Base-by-base conservation (phyloP, 2,888 invertebrate genomes). In the Oxytorus armatus region DNA sequence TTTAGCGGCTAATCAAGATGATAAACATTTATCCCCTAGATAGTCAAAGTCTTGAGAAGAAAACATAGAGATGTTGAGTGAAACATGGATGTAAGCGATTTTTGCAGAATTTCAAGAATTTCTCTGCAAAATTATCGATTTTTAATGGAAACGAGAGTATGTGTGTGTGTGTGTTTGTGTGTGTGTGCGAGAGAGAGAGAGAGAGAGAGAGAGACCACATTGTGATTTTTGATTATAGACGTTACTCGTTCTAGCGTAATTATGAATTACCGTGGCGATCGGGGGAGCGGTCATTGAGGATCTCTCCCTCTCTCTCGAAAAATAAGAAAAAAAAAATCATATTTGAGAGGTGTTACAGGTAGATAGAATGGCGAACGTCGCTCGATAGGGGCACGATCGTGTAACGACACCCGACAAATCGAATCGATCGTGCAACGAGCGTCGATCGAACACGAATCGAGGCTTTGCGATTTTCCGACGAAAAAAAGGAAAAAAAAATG, bases 171-270 rank as follows among this genome's bases (percentile, higher is more conserved):
- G n/a, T n/a, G n/a, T n/a, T n/a, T n/a, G n/a, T n/a, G n/a, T n/a
- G n/a, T 47, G 25, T 49, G 11, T 49, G 47, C 51, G 44, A 70
- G 63, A 39, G 49, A 63, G 44, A 65, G 61, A 53, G 47, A 42
- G 70, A 68, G 76, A 69, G 75, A 77, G 78, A 81, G 77, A 81
- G 82, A 85, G 86, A 85, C 85, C 84, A 86, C 86, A 87, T 88
- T 88, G 87, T 88, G 87, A 88, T 87, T 87, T 82, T 85, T 84
- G 82, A 86, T 87, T 85, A 79, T 88, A 87, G 83, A 86, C 77
- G 82, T 84, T 80, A 83, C 75, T 83, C 80, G 78, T 82, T 83
- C 74, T 83, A 85, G 79, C 80, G 82, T 81, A 84, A 84, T 84
- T 84, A 77, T 72, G 73, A 84, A 83, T 82, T 84, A 81, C 81